Evolutionary conservation across 2,888 invertebrate genomes (phyloP).

Genomic region (Cephus pygmeus): DNA sequence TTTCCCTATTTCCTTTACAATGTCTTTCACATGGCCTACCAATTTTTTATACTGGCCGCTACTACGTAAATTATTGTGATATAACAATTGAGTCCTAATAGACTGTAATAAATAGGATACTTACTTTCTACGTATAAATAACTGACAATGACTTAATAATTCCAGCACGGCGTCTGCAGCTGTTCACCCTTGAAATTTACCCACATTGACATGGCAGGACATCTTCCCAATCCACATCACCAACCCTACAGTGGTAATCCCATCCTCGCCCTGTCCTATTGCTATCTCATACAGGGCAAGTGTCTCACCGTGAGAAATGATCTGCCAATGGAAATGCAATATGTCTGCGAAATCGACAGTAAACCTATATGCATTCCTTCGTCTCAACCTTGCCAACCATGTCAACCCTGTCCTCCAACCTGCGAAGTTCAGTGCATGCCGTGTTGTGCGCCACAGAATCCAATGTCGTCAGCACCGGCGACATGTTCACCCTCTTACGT

Average conservation of each 20-base stretch:
- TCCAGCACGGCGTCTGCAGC: constrained; percentile 57
- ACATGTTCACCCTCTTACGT: neutral
- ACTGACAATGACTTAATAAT: constrained; percentile 32
- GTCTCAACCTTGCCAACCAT: constrained; percentile 37
- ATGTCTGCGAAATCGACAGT: constrained; percentile 49
- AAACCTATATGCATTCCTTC: constrained; percentile 46
- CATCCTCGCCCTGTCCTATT: constrained; percentile 76
- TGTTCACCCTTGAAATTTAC: constrained; percentile 79
- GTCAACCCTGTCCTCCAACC: constrained; percentile 26
- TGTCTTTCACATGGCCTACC: no score
- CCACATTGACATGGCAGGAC: constrained; percentile 84
- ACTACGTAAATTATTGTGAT: no score
- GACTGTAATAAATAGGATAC: no score
- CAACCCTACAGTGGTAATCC: constrained; percentile 81
- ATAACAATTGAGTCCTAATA: no score
- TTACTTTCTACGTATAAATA: no score
- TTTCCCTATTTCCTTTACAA: no score
- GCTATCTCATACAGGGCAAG: constrained; percentile 66
- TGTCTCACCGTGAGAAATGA: constrained; percentile 54
- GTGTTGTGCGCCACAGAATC: neutral
- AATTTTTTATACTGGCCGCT: no score
- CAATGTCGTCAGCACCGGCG: no score
- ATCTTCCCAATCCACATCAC: constrained; percentile 51
- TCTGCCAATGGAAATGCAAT: constrained; percentile 52
- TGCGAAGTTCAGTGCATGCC: constrained; percentile 1